These are phyloP conservation scores for Diplodus puntazzo DNA, from an alignment of 2,797 vertebrate genomes.

Conservation along the genomic window DNA sequence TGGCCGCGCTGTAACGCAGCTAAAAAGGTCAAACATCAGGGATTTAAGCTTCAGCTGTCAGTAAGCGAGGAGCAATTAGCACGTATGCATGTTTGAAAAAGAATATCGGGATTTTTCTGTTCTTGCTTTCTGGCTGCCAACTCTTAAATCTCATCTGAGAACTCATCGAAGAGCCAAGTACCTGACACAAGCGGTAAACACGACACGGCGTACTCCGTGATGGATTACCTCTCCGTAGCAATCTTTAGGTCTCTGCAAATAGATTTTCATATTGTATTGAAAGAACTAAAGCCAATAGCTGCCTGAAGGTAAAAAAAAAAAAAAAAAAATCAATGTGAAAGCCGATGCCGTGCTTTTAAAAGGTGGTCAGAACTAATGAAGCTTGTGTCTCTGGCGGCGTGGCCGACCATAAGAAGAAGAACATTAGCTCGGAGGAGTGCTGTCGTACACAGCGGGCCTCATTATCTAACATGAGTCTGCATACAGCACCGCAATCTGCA, in stretches of 20 bases:
- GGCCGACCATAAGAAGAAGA: background rate
- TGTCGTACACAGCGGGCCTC: background rate
- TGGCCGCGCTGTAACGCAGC: background rate
- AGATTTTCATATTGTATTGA: background rate
- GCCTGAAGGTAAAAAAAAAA: background rate
- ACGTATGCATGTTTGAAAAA: background rate
- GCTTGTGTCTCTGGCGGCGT: background rate
- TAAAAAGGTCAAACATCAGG: background rate
- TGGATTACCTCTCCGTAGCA: slow-evolving; percentile 15
- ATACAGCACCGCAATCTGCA: background rate
- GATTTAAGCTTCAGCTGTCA: too few relatives aligned
- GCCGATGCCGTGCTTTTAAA: slow-evolving; percentile 12
- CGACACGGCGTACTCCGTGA: background rate
- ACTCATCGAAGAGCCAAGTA: background rate
- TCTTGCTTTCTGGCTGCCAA: background rate
- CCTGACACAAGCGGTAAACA: background rate
- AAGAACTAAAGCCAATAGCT: slow-evolving; percentile 15
- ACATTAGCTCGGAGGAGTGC: background rate
- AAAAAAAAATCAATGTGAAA: slow-evolving; percentile 17
- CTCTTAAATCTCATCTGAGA: background rate
- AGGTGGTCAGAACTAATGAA: slow-evolving; percentile 25
- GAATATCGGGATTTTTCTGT: background rate
- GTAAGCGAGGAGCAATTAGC: background rate
- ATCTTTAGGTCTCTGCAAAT: slow-evolving; percentile 1
- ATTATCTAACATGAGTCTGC: background rate